Evolutionary conservation across 2,888 invertebrate genomes (phyloP), one percentile per base, ranked within the genome.

Genomic region (Ormyrus pomaceus): DNA sequence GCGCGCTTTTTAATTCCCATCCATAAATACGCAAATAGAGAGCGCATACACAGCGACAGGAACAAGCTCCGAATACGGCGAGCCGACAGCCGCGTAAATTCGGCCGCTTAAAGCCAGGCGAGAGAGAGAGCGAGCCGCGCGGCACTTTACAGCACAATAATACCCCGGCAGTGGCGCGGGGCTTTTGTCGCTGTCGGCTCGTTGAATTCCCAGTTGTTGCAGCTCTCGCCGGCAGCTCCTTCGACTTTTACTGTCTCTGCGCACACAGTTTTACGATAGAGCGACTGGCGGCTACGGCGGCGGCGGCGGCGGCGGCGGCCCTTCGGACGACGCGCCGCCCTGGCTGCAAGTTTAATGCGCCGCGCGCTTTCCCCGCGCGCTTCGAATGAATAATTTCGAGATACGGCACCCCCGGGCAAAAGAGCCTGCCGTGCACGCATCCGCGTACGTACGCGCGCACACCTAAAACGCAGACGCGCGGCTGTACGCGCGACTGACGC

Each of bases 91-190:
- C 55, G 65, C 74, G 74, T 74, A 74, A 74, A 74, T 74, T 74
- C 48, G 55, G 74, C 19, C 58, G 74, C 65, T 74, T 74, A 74
- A 74, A 74, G 61, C 71, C 55, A 13, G 13, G 13, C 13, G 13
- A 13, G 13, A 13, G 13, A 13, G 55, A 68, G 56, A 56, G 56
- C 71, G 71, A 13, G 45, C 50, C 62, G 5, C 13, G 51, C 51
- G 13, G 53, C 64, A 70, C 55, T 73, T 73, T 73, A 73, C 73
- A 73, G 62, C 62, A 46, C 64, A 73, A 73, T 73, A 73, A 73
- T 73, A 73, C 62, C 51, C 64, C 2, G 13, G 13, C 13, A 13
- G 13, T 13, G 13, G 13, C 10, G 11, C 48, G 13, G 59, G 34
- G 70, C 61, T 61, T 71, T 61, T 51, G 51, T 53, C 71, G 51